Percentiles rank a stretch among this genome's conserved stretches.
Evolutionary conservation across 2,888 invertebrate species (phyloP).

Genomic region (Adineta ricciae): DNA sequence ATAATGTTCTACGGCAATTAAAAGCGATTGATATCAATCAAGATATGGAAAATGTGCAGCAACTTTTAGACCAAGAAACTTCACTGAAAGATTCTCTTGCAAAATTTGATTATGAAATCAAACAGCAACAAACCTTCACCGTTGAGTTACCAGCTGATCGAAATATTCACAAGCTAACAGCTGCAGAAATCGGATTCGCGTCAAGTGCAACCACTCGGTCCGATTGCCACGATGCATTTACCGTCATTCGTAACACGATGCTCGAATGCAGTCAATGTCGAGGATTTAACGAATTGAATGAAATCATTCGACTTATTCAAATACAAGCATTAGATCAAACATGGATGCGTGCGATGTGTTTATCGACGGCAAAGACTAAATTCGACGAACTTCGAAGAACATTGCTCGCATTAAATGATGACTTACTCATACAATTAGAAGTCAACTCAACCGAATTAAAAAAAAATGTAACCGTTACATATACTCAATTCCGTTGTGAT

Average conservation of each 20-base stretch:
- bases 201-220: too few species aligned
- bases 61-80: neutral
- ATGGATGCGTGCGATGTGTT: neutral
- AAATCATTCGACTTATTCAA: neutral
- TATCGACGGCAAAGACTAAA: neutral
- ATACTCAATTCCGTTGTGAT: neutral
- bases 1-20: neutral
- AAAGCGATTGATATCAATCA: neutral
- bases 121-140: too few species aligned
- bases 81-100: neutral
- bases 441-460: neutral
- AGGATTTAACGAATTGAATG: neutral
- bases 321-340: neutral
- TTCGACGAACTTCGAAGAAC: neutral
- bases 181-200: too few species aligned
- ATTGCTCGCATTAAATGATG: neutral
- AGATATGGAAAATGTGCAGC: neutral
- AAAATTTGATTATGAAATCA: neutral
- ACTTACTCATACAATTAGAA: neutral
- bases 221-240: too few species aligned
- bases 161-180: too few species aligned
- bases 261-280: neutral
- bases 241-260: neutral
- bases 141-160: too few species aligned
- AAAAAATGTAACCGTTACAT: neutral